Evolutionary conservation across 1,140 invertebrate genomes (phyloP).

Genomic region (Panagrolaimus sp.): DNA sequence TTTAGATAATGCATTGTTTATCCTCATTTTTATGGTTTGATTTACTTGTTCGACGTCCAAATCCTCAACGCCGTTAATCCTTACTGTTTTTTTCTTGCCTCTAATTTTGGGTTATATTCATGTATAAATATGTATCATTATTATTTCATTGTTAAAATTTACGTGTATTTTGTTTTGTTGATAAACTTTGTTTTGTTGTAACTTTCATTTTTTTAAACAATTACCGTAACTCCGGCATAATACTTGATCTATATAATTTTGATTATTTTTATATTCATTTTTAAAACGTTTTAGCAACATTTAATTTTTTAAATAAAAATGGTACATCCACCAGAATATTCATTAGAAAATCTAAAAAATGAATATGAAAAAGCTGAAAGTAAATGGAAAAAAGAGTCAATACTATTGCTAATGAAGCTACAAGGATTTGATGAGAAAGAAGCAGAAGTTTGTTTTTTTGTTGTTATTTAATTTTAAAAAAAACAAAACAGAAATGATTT

Average conservation of each 20-base stretch:
- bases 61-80: neutral
- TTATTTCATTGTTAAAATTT: too few relatives aligned
- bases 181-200: too few relatives aligned
- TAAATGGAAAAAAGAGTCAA: neutral
- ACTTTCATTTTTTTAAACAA: too few relatives aligned
- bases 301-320: too few relatives aligned
- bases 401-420: neutral
- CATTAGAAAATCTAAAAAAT: neutral
- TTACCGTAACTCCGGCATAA: too few relatives aligned
- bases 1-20: constrained; percentile 30
- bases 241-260: too few relatives aligned
- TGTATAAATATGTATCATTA: neutral
- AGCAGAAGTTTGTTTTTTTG: neutral
- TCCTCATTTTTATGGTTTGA: constrained; percentile 34
- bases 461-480: too few relatives aligned
- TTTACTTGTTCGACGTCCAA: constrained; percentile 25
- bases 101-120: neutral
- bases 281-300: too few relatives aligned
- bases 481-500: too few relatives aligned
- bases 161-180: too few relatives aligned
- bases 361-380: neutral
- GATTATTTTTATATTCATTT: too few relatives aligned
- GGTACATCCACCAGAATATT: neutral
- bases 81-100: neutral
- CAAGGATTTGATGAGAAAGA: neutral